phyloP scores from a whole-genome alignment of 2,888 invertebrate species.

The Harmothoe impar region DNA sequence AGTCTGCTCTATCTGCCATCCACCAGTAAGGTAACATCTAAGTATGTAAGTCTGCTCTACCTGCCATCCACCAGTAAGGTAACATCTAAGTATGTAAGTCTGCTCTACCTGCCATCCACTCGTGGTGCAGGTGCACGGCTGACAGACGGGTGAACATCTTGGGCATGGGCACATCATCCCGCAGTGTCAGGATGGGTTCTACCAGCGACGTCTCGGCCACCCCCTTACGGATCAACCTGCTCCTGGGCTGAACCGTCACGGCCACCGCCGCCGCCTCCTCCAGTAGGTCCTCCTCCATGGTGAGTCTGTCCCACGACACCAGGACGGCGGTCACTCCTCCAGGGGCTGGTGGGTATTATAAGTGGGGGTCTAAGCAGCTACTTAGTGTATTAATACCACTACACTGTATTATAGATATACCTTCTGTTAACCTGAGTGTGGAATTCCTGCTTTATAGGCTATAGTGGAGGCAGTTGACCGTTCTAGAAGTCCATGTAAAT shows the following conservation, averaged over 20 bases:
- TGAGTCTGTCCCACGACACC: background rate
- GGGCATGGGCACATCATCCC: slow-evolving; percentile 26
- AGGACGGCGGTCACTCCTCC: slow-evolving; percentile 2
- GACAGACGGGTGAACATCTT: slow-evolving; percentile 48
- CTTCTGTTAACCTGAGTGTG: too few relatives aligned
- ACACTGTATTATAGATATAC: too few relatives aligned
- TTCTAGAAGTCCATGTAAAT: too few relatives aligned
- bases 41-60: too few relatives aligned
- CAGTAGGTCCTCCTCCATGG: background rate
- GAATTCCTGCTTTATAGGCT: too few relatives aligned
- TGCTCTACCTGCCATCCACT: slow-evolving; percentile 55
- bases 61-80: too few relatives aligned
- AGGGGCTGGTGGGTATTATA: background rate
- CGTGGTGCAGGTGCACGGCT: slow-evolving; percentile 40
- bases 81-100: too few relatives aligned
- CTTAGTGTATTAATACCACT: too few relatives aligned
- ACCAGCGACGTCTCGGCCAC: slow-evolving; percentile 27
- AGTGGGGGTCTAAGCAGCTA: too few relatives aligned
- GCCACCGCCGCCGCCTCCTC: background rate
- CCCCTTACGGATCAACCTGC: background rate
- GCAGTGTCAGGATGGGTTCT: slow-evolving; percentile 29
- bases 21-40: too few relatives aligned
- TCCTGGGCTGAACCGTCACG: slow-evolving; percentile 10
- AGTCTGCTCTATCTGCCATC: too few relatives aligned
- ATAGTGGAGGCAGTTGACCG: too few relatives aligned